These are phyloP conservation scores for Puffinus mauretanicus DNA, from an alignment of 2,113 vertebrate genomes.

Conservation along the genomic window DNA sequence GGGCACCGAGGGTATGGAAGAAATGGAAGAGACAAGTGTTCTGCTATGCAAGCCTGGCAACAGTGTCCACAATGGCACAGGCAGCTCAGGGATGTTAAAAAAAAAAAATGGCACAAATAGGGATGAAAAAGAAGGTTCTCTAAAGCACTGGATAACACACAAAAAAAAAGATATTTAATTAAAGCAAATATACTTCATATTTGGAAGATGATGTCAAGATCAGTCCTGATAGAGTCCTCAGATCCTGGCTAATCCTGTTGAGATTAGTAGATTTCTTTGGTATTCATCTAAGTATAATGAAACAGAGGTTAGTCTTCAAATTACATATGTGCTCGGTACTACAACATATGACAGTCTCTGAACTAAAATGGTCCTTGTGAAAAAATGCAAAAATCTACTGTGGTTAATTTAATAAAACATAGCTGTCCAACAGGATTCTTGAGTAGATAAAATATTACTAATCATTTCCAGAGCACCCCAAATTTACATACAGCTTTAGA, in stretches of 20 bases:
- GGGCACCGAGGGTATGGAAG: background rate
- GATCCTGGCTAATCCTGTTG: background rate
- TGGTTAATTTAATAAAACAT: background rate
- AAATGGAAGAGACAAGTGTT: background rate
- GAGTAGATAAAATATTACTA: background rate
- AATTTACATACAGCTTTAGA: conserved; percentile 1
- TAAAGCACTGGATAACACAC: background rate
- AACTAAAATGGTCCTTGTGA: background rate
- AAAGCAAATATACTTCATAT: background rate
- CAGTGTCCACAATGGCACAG: background rate
- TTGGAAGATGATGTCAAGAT: background rate
- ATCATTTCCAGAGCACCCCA: background rate
- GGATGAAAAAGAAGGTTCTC: background rate
- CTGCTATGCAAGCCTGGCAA: background rate
- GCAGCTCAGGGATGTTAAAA: background rate
- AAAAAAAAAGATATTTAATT: background rate
- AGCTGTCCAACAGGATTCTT: background rate
- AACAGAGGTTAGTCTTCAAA: background rate
- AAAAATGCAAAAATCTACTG: background rate
- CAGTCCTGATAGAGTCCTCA: background rate
- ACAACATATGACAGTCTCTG: background rate
- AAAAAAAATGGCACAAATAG: background rate
- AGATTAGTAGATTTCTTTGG: background rate
- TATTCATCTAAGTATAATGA: background rate
- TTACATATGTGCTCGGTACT: background rate